Conservation (phyloP, 2,113 vertebrate genomes). For the Pholis gunnellus region DNA sequence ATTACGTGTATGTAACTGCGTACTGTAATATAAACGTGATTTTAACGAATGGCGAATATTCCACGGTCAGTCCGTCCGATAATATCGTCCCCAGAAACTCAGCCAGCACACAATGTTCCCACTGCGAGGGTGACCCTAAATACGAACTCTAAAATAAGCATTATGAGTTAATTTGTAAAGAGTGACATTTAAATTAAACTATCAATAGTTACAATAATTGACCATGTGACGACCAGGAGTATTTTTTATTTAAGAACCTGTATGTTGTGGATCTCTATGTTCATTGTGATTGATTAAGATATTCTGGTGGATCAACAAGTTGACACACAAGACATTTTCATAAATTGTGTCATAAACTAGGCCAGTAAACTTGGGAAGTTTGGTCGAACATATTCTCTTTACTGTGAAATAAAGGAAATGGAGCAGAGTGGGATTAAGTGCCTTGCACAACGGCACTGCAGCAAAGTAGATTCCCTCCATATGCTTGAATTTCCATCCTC, state of each 20-base stretch:
- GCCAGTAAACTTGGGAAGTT: neutral
- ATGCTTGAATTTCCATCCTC: neutral
- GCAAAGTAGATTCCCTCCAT: neutral
- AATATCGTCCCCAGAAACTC: conserved; percentile 63
- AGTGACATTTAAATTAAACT: neutral
- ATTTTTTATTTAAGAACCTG: neutral
- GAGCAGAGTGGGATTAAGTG: neutral
- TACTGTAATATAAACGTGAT: neutral
- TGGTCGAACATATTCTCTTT: neutral
- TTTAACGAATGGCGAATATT: neutral
- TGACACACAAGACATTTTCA: neutral
- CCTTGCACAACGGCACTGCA: neutral
- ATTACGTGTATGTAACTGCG: neutral
- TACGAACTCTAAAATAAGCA: neutral
- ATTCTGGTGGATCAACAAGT: neutral
- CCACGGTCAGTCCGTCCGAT: conserved; percentile 29
- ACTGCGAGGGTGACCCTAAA: neutral
- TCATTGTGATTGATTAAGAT: neutral
- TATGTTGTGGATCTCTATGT: neutral
- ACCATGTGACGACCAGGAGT: neutral
- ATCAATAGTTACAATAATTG: neutral
- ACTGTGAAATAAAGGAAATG: neutral
- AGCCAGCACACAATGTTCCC: conserved; percentile 9
- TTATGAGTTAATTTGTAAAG: neutral
- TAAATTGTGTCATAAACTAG: neutral